phyloP scores from a whole-genome alignment of 2,113 vertebrate species.

The Coreoperca whiteheadi region DNA sequence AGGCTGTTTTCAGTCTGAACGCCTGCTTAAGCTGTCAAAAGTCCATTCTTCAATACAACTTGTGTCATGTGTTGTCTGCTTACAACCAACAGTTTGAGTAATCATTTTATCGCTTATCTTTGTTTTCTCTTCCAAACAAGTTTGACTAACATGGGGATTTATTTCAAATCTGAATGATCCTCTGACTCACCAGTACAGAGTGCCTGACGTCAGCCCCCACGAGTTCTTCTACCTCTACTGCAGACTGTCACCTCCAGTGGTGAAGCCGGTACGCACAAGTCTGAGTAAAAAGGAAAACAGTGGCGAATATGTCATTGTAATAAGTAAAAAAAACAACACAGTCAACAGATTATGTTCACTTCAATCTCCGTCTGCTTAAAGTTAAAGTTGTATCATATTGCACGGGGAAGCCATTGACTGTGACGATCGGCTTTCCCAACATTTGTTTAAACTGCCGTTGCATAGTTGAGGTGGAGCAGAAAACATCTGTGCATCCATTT shows the following conservation, averaged over 20 bases:
- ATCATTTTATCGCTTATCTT: too few species aligned
- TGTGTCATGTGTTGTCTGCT: too few species aligned
- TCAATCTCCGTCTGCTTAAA: not conserved
- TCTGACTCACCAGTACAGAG: not conserved
- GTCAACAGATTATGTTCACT: not conserved
- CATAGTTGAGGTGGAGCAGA: not conserved
- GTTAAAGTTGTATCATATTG: not conserved
- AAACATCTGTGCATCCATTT: not conserved
- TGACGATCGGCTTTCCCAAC: not conserved
- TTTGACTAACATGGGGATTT: not conserved
- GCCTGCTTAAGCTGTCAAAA: not conserved
- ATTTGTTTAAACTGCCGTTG: not conserved
- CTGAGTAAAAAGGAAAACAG: too few species aligned
- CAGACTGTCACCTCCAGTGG: not conserved
- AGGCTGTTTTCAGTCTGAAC: not conserved
- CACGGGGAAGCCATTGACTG: not conserved
- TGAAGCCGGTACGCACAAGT: too few species aligned
- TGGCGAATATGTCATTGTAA: too few species aligned
- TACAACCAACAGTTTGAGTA: too few species aligned
- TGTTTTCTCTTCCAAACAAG: not conserved
- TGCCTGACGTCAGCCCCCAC: not conserved
- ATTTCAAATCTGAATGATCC: not conserved
- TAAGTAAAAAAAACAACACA: not conserved
- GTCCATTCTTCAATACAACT: not conserved
- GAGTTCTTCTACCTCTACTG: not conserved